Evolutionary conservation across 2,888 invertebrate species (phyloP).

Genomic region (Philaethria dido): DNA sequence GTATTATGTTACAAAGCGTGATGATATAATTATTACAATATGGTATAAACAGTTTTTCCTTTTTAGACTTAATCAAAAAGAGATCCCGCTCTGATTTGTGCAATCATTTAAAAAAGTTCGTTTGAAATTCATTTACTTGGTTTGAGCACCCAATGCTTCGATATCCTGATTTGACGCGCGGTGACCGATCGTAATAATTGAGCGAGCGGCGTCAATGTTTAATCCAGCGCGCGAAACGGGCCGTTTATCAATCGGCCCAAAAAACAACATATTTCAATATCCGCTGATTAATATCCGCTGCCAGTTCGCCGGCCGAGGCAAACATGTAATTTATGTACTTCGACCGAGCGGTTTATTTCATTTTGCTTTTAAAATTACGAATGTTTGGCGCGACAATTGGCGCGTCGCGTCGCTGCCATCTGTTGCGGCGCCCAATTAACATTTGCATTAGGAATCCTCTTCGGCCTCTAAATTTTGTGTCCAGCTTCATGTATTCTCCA

Average conservation of each 20-base stretch:
- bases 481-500: not conserved
- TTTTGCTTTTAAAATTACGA: constrained; percentile 83
- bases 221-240: constrained; percentile 71
- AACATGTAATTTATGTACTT: constrained; percentile 83
- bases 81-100: constrained; percentile 10
- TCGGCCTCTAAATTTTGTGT: constrained; percentile 40
- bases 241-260: constrained; percentile 81
- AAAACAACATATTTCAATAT: constrained; percentile 85
- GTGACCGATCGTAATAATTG: constrained; percentile 59
- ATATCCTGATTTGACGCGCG: constrained; percentile 39
- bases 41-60: not conserved
- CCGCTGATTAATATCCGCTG: constrained; percentile 83
- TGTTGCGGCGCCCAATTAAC: constrained; percentile 77
- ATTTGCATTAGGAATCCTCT: constrained; percentile 70
- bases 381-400: constrained; percentile 79
- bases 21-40: not conserved
- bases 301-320: constrained; percentile 79
- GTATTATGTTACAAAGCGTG: not conserved
- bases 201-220: constrained; percentile 76
- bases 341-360: constrained; percentile 79
- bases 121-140: constrained; percentile 30
- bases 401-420: constrained; percentile 78
- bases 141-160: constrained; percentile 26
- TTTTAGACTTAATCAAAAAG: not conserved
- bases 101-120: constrained; percentile 20